phyloP scores from a whole-genome alignment of 2,888 invertebrate species.

The Palloptera scutellata region DNA sequence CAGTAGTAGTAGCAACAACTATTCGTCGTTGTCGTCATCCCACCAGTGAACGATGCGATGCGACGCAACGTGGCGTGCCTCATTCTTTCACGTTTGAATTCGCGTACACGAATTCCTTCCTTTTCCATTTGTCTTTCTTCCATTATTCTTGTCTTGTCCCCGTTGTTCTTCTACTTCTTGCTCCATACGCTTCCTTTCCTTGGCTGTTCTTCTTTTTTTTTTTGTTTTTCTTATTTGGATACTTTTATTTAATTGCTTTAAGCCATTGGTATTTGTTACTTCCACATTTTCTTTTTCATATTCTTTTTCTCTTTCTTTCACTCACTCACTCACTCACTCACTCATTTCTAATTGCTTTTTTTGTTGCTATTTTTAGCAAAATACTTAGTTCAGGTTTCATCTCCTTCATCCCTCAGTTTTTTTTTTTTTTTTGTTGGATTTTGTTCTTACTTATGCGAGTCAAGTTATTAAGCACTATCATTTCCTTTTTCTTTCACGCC shows the following conservation, averaged over 20 bases:
- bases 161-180: too few relatives aligned
- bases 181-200: background rate
- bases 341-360: background rate
- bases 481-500: too few relatives aligned
- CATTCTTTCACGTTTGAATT: too few relatives aligned
- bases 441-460: background rate
- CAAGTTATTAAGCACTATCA: too few relatives aligned
- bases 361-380: background rate
- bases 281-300: background rate
- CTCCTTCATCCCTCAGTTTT: too few relatives aligned
- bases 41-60: too few relatives aligned
- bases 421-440: conserved; percentile 17
- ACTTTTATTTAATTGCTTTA: conserved; percentile 30
- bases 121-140: background rate
- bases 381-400: background rate
- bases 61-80: too few relatives aligned
- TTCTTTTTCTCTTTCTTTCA: background rate
- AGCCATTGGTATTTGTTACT: conserved; percentile 20
- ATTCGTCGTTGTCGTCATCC: too few relatives aligned
- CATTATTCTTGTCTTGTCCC: too few relatives aligned
- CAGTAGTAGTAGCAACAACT: background rate
- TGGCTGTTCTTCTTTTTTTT: background rate
- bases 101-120: too few relatives aligned
- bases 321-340: background rate
- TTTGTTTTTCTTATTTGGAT: background rate